A percentile compares a stretch with the other conserved stretches of the same genome.
Conservation (phyloP, 2,113 vertebrate genomes). For the Pagrus major region DNA sequence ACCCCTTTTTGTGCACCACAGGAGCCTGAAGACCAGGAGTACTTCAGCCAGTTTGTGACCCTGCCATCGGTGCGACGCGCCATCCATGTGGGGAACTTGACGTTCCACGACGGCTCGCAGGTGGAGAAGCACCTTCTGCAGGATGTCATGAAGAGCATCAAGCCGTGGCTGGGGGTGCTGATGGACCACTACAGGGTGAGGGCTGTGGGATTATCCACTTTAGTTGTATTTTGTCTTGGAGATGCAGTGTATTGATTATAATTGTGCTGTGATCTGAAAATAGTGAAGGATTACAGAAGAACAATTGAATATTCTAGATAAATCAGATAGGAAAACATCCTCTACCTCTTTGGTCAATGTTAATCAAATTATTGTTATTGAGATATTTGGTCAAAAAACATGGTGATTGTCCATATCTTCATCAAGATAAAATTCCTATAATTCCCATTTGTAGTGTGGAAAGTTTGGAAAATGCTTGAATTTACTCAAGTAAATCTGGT, state of each 20-base stretch:
- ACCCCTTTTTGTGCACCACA: slow-evolving; percentile 40
- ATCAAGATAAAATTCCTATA: background rate
- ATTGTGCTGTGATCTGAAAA: background rate
- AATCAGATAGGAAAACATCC: background rate
- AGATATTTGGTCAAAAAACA: too few species aligned
- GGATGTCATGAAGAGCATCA: slow-evolving; percentile 89
- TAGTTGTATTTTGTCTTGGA: background rate
- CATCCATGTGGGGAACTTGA: slow-evolving; percentile 89
- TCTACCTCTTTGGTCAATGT: background rate
- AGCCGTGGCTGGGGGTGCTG: slow-evolving; percentile 89
- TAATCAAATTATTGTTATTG: background rate
- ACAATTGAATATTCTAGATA: background rate
- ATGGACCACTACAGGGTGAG: slow-evolving; percentile 92
- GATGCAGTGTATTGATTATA: background rate
- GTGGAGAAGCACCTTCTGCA: slow-evolving; percentile 88
- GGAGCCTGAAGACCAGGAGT: slow-evolving; percentile 85
- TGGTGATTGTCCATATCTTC: background rate
- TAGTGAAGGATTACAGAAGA: background rate
- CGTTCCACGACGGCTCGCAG: slow-evolving; percentile 83
- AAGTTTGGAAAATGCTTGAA: too few species aligned
- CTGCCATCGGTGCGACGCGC: slow-evolving; percentile 84
- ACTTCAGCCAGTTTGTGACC: slow-evolving; percentile 86
- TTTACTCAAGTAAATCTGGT: too few species aligned
- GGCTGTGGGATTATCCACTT: background rate
- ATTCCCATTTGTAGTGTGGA: too few species aligned